These are phyloP conservation scores for Drosophila imparisetae DNA, from an alignment of 2,888 invertebrate species.

Conservation along the genomic window DNA sequence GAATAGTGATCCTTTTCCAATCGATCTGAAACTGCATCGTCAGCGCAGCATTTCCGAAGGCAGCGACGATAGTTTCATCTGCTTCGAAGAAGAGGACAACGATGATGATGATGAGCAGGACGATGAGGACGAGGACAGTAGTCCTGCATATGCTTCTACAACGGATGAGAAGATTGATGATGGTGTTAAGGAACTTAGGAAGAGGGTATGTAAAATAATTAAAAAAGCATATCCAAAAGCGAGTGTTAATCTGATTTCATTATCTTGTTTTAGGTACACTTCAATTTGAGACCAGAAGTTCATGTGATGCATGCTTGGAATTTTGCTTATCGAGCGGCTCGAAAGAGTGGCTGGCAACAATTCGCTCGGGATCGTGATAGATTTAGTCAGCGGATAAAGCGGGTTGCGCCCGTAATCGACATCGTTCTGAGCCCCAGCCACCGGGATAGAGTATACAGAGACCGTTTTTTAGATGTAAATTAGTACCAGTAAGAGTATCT, in stretches of 20 bases:
- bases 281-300: conserved; percentile 86
- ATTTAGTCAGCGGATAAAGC: conserved; percentile 79
- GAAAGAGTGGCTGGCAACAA: conserved; percentile 87
- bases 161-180: conserved; percentile 27
- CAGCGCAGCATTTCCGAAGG: conserved; percentile 68
- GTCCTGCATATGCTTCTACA: conserved; percentile 15
- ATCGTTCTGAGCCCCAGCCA: conserved; percentile 78
- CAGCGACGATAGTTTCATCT: conserved; percentile 71
- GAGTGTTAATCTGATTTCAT: conserved; percentile 1
- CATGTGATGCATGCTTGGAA: conserved; percentile 87
- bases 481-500: conserved; percentile 44
- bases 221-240: not conserved
- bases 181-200: conserved; percentile 29
- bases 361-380: conserved; percentile 85
- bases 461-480: conserved; percentile 71
- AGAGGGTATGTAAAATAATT: conserved; percentile 29
- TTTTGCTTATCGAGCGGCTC: conserved; percentile 87
- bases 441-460: conserved; percentile 80
- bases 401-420: conserved; percentile 70
- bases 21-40: conserved; percentile 33
- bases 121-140: conserved; percentile 36
- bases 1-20: conserved; percentile 6
- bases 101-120: conserved; percentile 16
- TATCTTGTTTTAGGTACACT: conserved; percentile 86
- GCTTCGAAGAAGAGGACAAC: conserved; percentile 54